Conservation (phyloP, 2,888 invertebrate species). For the Rotaria socialis region DNA sequence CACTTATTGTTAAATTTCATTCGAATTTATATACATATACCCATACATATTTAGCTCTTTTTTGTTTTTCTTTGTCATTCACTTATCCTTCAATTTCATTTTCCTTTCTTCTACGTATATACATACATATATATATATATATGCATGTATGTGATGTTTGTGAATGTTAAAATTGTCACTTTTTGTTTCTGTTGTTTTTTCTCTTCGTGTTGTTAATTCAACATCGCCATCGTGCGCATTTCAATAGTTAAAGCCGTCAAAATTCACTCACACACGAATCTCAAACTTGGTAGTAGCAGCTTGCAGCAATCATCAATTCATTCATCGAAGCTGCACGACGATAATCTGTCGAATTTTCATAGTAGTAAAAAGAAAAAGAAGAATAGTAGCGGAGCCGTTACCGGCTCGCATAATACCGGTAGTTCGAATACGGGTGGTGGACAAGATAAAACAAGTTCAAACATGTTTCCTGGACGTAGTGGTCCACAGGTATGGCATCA, state of each 20-base stretch:
- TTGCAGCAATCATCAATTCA: conserved; percentile 18
- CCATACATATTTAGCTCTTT: background rate
- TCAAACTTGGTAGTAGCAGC: conserved; percentile 33
- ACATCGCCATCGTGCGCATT: conserved; percentile 24
- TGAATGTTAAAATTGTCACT: conserved; percentile 23
- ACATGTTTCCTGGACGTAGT: conserved; percentile 31
- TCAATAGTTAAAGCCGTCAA: conserved; percentile 9
- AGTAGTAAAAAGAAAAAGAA: conserved; percentile 23
- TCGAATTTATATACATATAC: background rate
- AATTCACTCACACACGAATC: conserved; percentile 37
- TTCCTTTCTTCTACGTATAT: background rate
- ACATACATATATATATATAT: background rate
- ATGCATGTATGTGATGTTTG: background rate
- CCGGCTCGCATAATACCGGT: background rate
- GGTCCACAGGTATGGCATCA: background rate
- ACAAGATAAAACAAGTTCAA: background rate
- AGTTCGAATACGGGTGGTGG: background rate
- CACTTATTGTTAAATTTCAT: background rate
- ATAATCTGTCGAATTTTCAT: background rate
- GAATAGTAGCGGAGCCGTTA: background rate
- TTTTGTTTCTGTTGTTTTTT: conserved; percentile 7
- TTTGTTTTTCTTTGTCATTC: conserved; percentile 8
- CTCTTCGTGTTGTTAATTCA: conserved; percentile 16
- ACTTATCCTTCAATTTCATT: background rate
- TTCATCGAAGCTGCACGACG: conserved; percentile 18